Conservation (phyloP, 2,113 vertebrate genomes). For the Pungitius pungitius region DNA sequence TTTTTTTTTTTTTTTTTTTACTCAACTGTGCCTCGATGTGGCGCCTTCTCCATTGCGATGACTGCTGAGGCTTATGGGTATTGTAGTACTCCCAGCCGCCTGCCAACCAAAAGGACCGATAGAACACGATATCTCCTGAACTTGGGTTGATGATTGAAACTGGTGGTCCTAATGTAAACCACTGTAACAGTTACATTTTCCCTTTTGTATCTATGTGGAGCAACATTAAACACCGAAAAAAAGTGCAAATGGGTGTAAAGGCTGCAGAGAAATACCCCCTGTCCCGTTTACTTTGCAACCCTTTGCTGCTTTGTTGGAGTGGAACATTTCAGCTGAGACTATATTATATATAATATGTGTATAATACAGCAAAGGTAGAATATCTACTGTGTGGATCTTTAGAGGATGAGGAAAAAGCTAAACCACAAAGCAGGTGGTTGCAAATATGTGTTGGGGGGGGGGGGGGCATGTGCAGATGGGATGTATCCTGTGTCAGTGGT, state of each 20-base stretch:
- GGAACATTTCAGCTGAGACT: conserved; percentile 61
- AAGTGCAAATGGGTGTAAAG: neutral
- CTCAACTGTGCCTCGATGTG: neutral
- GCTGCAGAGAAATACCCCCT: conserved; percentile 2
- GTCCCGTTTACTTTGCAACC: conserved; percentile 36
- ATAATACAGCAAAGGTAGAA: conserved; percentile 70
- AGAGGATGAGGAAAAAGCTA: conserved; percentile 40
- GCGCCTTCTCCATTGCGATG: neutral
- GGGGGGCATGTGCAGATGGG: conserved; percentile 61
- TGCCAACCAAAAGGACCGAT: neutral
- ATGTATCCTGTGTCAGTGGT: conserved; percentile 74
- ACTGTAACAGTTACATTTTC: neutral
- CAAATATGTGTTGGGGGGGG: conserved; percentile 43
- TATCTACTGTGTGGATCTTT: conserved; percentile 77
- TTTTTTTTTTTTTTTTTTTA: neutral
- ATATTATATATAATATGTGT: conserved; percentile 69
- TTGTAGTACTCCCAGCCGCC: neutral
- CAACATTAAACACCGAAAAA: neutral
- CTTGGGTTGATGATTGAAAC: neutral
- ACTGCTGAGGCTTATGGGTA: conserved; percentile 19
- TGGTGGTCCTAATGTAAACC: neutral
- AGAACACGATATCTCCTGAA: neutral
- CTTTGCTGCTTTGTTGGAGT: conserved; percentile 50
- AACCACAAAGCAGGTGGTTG: conserved; percentile 52
- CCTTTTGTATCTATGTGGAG: neutral